A percentile compares a stretch with the other conserved stretches of the same genome.
Evolutionary conservation across 1,140 invertebrate species (phyloP).

Genomic region (Bombus superbus): DNA sequence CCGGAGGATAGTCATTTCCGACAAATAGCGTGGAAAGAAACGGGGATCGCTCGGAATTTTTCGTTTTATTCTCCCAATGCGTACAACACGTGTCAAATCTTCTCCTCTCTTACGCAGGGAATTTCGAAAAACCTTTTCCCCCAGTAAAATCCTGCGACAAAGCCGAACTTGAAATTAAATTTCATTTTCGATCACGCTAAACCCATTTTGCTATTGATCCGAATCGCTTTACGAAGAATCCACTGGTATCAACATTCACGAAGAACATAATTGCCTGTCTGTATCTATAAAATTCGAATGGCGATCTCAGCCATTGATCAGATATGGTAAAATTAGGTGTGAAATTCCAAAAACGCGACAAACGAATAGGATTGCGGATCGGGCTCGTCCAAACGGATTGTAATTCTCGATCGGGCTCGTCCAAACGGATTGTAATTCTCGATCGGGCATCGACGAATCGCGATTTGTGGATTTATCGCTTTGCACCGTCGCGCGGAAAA

Average conservation of each 20-base stretch:
- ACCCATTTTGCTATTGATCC: too few species aligned
- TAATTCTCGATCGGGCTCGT: neutral
- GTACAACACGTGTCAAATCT: conserved; percentile 33
- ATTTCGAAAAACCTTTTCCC: neutral
- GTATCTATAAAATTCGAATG: neutral
- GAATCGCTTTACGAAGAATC: neutral
- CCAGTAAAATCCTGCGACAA: neutral
- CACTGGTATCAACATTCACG: neutral
- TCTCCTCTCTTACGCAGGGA: conserved; percentile 12
- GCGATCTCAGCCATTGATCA: neutral
- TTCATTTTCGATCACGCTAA: neutral
- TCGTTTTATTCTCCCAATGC: conserved; percentile 52
- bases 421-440: neutral
- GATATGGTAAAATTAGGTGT: conserved; percentile 11
- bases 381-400: neutral
- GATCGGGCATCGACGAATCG: neutral
- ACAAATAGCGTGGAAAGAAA: conserved; percentile 60
- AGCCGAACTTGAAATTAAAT: conserved; percentile 14
- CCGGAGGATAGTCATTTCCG: conserved; percentile 42
- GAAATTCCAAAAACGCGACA: neutral
- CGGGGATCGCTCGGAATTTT: conserved; percentile 53
- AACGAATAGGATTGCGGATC: neutral
- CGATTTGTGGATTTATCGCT: neutral
- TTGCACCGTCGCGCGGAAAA: neutral
- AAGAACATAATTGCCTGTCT: conserved; percentile 15